Conservation (phyloP, 2,888 invertebrate species). For the Teleogryllus oceanicus region DNA sequence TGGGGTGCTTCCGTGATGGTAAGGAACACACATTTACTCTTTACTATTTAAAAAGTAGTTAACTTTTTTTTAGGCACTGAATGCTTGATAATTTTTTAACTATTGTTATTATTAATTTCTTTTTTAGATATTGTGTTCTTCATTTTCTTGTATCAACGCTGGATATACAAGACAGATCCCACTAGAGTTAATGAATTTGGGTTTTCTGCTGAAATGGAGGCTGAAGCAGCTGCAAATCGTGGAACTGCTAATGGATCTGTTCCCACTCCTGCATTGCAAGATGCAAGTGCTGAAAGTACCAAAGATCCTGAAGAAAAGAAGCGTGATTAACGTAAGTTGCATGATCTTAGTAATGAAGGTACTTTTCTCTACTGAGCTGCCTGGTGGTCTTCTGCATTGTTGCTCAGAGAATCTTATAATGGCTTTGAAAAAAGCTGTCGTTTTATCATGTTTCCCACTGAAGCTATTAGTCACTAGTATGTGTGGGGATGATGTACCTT, state of each 20-base stretch:
- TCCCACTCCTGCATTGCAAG: conserved; percentile 12
- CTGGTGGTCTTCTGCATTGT: too few relatives aligned
- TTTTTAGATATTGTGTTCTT: conserved; percentile 92
- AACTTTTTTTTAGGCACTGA: neutral
- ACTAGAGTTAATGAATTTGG: conserved; percentile 96
- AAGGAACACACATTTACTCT: conserved; percentile 40
- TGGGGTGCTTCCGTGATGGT: conserved; percentile 97
- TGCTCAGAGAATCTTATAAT: too few relatives aligned
- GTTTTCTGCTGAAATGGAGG: conserved; percentile 88
- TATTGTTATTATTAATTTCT: conserved; percentile 37
- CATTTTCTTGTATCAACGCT: conserved; percentile 97
- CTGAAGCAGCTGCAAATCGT: conserved; percentile 42
- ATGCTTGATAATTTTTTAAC: neutral
- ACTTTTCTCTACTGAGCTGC: too few relatives aligned
- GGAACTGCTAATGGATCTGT: neutral
- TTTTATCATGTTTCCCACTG: too few relatives aligned
- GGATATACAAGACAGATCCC: conserved; percentile 96
- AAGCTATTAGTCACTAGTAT: too few relatives aligned
- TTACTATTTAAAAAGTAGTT: too few relatives aligned
- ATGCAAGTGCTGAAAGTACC: conserved; percentile 20
- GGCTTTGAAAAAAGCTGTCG: too few relatives aligned
- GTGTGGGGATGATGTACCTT: too few relatives aligned
- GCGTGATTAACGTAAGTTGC: conserved; percentile 34
- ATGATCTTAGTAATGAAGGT: neutral
- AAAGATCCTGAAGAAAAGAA: conserved; percentile 37